phyloP scores from a whole-genome alignment of 1,140 invertebrate species.

The Drosophila dunni region DNA sequence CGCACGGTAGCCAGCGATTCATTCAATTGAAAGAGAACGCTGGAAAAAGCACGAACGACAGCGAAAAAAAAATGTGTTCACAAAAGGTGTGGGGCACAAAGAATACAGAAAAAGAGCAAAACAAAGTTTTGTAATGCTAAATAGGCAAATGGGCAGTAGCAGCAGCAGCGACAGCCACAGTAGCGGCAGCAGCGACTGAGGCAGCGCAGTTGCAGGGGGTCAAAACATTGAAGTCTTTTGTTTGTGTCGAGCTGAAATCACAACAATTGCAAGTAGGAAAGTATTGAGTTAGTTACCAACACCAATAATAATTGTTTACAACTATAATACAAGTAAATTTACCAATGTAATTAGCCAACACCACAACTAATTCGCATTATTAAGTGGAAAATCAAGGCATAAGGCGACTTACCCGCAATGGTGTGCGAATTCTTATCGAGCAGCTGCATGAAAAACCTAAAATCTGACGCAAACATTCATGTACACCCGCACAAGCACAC shows the following conservation, averaged over 20 bases:
- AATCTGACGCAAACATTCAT: constrained; percentile 12
- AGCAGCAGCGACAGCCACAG: constrained; percentile 9
- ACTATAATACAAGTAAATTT: constrained; percentile 14
- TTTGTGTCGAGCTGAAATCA: constrained; percentile 30
- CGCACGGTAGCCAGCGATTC: constrained; percentile 48
- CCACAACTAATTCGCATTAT: constrained; percentile 40
- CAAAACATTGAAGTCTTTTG: constrained; percentile 75
- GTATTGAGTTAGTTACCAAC: constrained; percentile 38
- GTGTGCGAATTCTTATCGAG: constrained; percentile 30
- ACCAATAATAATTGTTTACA: constrained; percentile 41
- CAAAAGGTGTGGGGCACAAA: constrained; percentile 66
- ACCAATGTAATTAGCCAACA: constrained; percentile 36
- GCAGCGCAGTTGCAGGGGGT: constrained; percentile 35
- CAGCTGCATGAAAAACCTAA: constrained; percentile 32
- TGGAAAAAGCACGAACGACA: constrained; percentile 79
- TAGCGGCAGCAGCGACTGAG: neutral
- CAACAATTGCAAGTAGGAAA: neutral
- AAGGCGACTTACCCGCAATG: constrained; percentile 41
- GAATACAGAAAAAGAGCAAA: constrained; percentile 48
- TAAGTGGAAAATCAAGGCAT: constrained; percentile 22
- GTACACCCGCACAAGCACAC: constrained; percentile 10
- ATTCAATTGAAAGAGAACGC: constrained; percentile 76
- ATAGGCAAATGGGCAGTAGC: constrained; percentile 45
- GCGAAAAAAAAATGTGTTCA: constrained; percentile 65
- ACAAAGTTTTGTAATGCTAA: constrained; percentile 80